phyloP scores from a whole-genome alignment of 1,140 invertebrate genomes.

The Parapsyche elsis region DNA sequence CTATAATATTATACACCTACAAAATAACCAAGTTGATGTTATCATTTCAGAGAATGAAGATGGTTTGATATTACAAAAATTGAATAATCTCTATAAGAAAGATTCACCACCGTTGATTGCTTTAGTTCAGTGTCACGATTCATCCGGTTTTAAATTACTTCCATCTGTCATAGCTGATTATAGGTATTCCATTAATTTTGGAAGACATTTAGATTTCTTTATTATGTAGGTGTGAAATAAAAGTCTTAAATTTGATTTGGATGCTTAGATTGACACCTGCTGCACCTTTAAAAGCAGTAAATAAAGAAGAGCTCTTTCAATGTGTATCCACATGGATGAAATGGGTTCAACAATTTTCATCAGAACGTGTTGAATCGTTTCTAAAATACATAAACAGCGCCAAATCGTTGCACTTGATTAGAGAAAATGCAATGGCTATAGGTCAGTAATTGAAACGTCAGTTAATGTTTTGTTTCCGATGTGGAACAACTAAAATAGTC shows the following conservation, averaged over 20 bases:
- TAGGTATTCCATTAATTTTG: conserved; percentile 58
- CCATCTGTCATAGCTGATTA: conserved; percentile 68
- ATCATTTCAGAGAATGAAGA: conserved; percentile 58
- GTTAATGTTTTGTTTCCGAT: too few species aligned
- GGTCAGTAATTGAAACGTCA: too few species aligned
- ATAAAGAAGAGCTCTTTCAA: conserved; percentile 60
- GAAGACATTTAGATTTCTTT: not conserved
- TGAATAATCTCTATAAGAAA: conserved; percentile 67
- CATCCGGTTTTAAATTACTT: conserved; percentile 63
- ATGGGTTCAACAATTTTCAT: conserved; percentile 70
- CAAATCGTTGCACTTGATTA: conserved; percentile 73
- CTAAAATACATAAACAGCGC: conserved; percentile 73
- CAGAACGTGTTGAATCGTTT: conserved; percentile 67
- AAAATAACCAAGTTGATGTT: not conserved
- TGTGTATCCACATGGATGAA: conserved; percentile 70
- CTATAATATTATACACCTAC: too few species aligned
- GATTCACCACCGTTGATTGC: conserved; percentile 66
- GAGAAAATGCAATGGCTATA: conserved; percentile 69
- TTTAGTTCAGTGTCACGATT: conserved; percentile 64
- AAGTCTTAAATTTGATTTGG: conserved; percentile 4
- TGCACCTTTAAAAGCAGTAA: conserved; percentile 59
- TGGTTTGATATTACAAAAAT: conserved; percentile 68
- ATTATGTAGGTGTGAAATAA: not conserved
- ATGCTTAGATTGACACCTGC: conserved; percentile 64
- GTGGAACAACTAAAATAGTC: too few species aligned